Percentiles rank a stretch among this genome's conserved stretches.
Evolutionary conservation across 1,140 invertebrate genomes (phyloP).

Genomic region (Stenopsyche tienmushanensis): DNA sequence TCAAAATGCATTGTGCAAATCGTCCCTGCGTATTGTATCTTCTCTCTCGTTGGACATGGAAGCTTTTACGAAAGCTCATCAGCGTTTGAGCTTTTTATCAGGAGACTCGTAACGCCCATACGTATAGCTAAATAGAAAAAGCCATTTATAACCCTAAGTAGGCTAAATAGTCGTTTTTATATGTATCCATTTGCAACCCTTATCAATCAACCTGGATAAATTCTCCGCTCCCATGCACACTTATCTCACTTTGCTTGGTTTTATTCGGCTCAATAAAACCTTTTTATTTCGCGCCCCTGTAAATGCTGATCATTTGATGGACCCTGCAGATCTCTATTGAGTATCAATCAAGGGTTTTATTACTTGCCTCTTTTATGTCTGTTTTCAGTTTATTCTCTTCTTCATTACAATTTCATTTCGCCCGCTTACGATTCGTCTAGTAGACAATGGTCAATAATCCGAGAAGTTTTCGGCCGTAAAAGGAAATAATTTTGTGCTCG

Average conservation of each 20-base stretch:
- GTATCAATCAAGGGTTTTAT: slow-evolving; percentile 2
- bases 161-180: neutral
- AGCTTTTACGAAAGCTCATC: no score
- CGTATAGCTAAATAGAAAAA: no score
- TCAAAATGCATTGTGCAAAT: no score
- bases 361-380: neutral
- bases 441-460: no score
- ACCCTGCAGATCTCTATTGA: neutral
- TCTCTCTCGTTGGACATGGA: no score
- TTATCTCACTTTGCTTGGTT: neutral
- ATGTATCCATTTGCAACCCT: neutral
- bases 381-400: neutral
- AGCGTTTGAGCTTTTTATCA: no score
- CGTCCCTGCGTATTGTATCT: no score
- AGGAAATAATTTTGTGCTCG: no score
- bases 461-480: no score
- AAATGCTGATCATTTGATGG: slow-evolving; percentile 4
- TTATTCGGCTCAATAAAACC: neutral
- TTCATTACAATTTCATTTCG: neutral
- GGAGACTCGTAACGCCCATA: no score
- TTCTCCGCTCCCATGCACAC: neutral
- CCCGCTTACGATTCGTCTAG: no score
- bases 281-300: neutral
- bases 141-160: no score
- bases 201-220: neutral